Conservation (phyloP, 2,113 vertebrate genomes). For the Poecile atricapillus region DNA sequence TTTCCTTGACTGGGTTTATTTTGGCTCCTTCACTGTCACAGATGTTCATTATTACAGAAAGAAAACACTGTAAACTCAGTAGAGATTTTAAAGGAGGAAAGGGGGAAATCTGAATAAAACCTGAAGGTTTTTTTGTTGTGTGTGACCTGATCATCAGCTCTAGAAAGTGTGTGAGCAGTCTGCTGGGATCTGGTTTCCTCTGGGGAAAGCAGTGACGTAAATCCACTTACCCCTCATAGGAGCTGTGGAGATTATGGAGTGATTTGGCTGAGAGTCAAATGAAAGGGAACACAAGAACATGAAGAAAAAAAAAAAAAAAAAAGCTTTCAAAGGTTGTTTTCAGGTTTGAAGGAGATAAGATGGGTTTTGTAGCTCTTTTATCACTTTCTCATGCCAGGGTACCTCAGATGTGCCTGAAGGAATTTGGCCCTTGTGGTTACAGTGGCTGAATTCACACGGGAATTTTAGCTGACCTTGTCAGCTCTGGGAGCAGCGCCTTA, state of each 20-base stretch:
- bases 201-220: conserved; percentile 53
- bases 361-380: conserved; percentile 47
- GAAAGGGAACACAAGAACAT: conserved; percentile 7
- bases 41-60: conserved; percentile 66
- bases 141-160: conserved; percentile 19
- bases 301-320: not conserved
- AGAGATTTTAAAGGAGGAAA: not conserved
- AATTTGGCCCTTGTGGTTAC: not conserved
- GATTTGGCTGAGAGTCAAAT: conserved; percentile 33
- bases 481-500: conserved; percentile 38
- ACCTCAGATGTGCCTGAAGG: conserved; percentile 22
- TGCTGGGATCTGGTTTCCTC: conserved; percentile 53
- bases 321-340: conserved; percentile 54
- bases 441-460: conserved; percentile 49
- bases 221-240: conserved; percentile 54
- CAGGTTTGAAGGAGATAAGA: conserved; percentile 56
- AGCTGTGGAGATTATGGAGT: conserved; percentile 58
- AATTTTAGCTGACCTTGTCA: conserved; percentile 71
- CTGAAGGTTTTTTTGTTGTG: not conserved
- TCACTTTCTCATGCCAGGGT: conserved; percentile 58
- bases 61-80: conserved; percentile 22
- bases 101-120: conserved; percentile 9
- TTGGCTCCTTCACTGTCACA: conserved; percentile 60
- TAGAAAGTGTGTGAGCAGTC: conserved; percentile 8
- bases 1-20: conserved; percentile 65